A percentile compares a stretch with the other conserved stretches of the same genome.
Evolutionary conservation across 1,140 invertebrate species (phyloP).

Genomic region (Tetramorium alpestre): DNA sequence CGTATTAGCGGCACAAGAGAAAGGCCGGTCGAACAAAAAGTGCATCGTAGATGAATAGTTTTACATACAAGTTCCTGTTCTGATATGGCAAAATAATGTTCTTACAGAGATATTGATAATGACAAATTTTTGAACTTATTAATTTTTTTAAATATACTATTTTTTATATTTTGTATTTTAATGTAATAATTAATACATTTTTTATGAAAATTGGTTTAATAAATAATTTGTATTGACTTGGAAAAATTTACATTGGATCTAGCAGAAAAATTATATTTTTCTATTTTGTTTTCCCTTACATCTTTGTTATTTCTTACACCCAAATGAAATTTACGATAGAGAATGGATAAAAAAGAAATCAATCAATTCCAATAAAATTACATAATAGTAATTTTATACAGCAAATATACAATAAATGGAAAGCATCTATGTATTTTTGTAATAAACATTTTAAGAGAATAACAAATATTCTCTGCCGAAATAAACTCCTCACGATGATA

Average conservation of each 20-base stretch:
- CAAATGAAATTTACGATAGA: background rate
- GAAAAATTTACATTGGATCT: background rate
- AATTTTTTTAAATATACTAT: background rate
- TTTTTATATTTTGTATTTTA: background rate
- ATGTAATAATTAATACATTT: background rate
- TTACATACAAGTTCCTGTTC: constrained; percentile 4
- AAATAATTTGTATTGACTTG: background rate
- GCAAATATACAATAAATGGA: too few relatives aligned
- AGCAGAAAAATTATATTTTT: background rate
- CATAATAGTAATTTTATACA: too few relatives aligned
- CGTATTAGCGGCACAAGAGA: constrained; percentile 16
- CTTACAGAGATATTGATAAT: background rate
- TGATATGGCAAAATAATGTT: background rate
- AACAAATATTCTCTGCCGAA: background rate
- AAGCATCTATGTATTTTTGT: background rate
- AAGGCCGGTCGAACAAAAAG: constrained; percentile 18
- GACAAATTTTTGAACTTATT: background rate
- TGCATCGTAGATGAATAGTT: background rate
- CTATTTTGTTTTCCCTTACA: background rate
- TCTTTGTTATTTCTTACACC: background rate
- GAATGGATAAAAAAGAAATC: background rate
- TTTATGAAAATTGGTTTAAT: background rate
- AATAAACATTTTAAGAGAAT: background rate
- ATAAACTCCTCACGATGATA: background rate
- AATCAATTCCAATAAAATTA: background rate